phyloP scores from a whole-genome alignment of 2,797 vertebrate genomes.

The Synaphobranchus kaupii region DNA sequence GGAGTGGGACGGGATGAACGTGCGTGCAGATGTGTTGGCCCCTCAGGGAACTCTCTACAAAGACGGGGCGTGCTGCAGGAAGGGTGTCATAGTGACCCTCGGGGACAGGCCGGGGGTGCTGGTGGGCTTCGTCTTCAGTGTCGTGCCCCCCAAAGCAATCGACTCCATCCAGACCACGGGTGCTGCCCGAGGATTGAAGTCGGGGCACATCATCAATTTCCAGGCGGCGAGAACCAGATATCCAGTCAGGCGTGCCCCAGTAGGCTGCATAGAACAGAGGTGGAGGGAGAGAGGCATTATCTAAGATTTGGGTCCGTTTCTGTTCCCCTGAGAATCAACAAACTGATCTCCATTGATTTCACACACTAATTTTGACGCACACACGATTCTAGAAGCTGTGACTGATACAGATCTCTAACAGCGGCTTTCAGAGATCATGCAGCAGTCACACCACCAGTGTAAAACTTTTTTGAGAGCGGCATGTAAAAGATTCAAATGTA shows the following conservation, averaged over 20 bases:
- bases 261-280: slow-evolving; percentile 66
- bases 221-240: slow-evolving; percentile 73
- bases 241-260: slow-evolving; percentile 86
- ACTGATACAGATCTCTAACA: neutral
- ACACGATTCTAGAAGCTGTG: neutral
- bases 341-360: neutral
- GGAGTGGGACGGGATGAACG: slow-evolving; percentile 77
- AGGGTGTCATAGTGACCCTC: slow-evolving; percentile 82
- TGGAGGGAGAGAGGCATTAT: neutral
- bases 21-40: slow-evolving; percentile 61
- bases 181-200: slow-evolving; percentile 71
- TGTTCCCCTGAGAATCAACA: neutral
- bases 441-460: neutral
- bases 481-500: neutral
- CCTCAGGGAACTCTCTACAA: slow-evolving; percentile 65
- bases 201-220: slow-evolving; percentile 78
- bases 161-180: slow-evolving; percentile 74
- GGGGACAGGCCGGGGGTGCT: slow-evolving; percentile 71
- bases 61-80: slow-evolving; percentile 73
- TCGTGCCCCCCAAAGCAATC: slow-evolving; percentile 80
- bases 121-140: slow-evolving; percentile 60
- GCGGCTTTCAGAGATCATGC: neutral
- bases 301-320: neutral
- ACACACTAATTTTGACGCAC: neutral
- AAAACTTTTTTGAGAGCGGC: neutral